A percentile compares a stretch with the other conserved stretches of the same genome.
Conservation (phyloP, 2,113 vertebrate species). For the Gyps fulvus region DNA sequence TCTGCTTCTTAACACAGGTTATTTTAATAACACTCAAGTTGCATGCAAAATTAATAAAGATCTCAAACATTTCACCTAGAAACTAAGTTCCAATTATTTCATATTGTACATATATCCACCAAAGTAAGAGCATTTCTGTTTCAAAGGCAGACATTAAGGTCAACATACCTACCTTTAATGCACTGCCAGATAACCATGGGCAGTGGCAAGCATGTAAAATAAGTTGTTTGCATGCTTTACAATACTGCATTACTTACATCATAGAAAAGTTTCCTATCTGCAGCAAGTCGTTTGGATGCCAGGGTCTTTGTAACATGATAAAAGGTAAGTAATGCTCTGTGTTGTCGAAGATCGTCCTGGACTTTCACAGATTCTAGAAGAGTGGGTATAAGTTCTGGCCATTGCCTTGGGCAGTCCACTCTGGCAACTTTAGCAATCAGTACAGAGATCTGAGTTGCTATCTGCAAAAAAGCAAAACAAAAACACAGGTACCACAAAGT, state of each 20-base stretch:
- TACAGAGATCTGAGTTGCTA: slow-evolving; percentile 92
- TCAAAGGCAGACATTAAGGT: not conserved
- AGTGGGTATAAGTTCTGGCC: slow-evolving; percentile 92
- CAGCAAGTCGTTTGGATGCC: slow-evolving; percentile 87
- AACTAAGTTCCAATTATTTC: not conserved
- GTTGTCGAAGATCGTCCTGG: slow-evolving; percentile 88
- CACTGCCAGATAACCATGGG: not conserved
- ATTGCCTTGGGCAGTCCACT: slow-evolving; percentile 91
- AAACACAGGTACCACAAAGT: not conserved
- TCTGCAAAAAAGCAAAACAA: slow-evolving; percentile 66
- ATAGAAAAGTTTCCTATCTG: slow-evolving; percentile 87
- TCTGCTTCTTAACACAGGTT: not conserved
- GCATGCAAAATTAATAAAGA: not conserved
- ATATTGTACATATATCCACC: not conserved
- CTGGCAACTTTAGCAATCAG: slow-evolving; percentile 92
- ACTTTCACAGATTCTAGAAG: slow-evolving; percentile 90
- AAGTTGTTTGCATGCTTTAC: not conserved
- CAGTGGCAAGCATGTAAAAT: not conserved
- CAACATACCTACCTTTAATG: not conserved
- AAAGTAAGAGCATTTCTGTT: not conserved
- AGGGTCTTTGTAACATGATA: slow-evolving; percentile 94
- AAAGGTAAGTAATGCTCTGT: slow-evolving; percentile 89
- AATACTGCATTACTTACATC: slow-evolving; percentile 78
- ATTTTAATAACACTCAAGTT: not conserved
- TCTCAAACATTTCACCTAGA: not conserved